These are phyloP conservation scores for Drosophila melanica DNA, from an alignment of 1,140 invertebrate species.

Conservation along the genomic window DNA sequence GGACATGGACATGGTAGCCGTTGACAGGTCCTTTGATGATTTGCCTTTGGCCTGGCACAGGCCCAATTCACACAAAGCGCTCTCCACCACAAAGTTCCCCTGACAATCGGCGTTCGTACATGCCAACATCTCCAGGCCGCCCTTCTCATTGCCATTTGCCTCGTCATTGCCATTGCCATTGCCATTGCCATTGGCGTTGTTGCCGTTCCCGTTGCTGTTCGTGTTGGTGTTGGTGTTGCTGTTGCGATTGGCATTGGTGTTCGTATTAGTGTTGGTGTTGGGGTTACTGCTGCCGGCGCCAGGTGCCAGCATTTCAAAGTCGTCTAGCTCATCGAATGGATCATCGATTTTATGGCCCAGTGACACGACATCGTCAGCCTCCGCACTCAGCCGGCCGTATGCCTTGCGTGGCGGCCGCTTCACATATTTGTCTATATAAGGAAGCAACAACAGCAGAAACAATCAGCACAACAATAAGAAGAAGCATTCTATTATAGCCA, in stretches of 20 bases:
- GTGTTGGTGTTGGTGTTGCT: conserved; percentile 45
- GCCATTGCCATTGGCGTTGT: conserved; percentile 27
- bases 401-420: conserved; percentile 83
- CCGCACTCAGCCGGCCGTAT: conserved; percentile 79
- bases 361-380: conserved; percentile 78
- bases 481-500: conserved; percentile 52
- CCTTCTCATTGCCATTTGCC: conserved; percentile 43
- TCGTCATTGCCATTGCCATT: conserved; percentile 62
- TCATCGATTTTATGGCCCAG: conserved; percentile 81
- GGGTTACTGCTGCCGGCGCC: conserved; percentile 43
- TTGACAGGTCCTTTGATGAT: conserved; percentile 72
- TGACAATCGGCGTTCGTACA: conserved; percentile 79
- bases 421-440: conserved; percentile 75
- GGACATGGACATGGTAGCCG: conserved; percentile 53
- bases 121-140: conserved; percentile 41
- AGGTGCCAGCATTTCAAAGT: conserved; percentile 80
- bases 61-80: conserved; percentile 69
- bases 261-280: conserved; percentile 39
- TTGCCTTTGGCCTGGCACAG: conserved; percentile 72
- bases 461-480: conserved; percentile 6
- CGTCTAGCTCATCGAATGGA: conserved; percentile 83
- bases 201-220: conserved; percentile 4
- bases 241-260: conserved; percentile 49
- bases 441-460: conserved; percentile 4
- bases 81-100: conserved; percentile 79